A percentile compares a stretch with the other conserved stretches of the same genome.
Conservation (phyloP, 2,113 vertebrate species). For the Mustela nigripes region DNA sequence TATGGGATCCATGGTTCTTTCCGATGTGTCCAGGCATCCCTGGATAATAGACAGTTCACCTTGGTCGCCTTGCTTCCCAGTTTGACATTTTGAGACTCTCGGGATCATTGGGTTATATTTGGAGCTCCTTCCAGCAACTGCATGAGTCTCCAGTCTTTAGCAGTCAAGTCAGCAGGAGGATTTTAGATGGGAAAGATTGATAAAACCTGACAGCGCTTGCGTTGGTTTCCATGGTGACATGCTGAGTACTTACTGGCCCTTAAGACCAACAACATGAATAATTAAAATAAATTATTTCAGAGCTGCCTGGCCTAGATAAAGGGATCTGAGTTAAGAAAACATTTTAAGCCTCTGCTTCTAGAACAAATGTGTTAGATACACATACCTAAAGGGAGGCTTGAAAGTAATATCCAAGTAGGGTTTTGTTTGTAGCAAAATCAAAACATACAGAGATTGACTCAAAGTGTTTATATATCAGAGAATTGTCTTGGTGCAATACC, state of each 20-base stretch:
- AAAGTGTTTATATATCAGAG: not conserved
- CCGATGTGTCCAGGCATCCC: fast-evolving
- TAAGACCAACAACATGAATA: constrained; percentile 48
- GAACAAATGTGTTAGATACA: not conserved
- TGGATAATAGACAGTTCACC: not conserved
- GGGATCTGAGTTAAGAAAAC: not conserved
- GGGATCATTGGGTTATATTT: not conserved
- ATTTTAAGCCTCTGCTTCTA: not conserved
- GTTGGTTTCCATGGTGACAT: constrained; percentile 73
- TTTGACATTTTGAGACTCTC: not conserved
- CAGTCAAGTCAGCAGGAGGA: not conserved
- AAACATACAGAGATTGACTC: not conserved
- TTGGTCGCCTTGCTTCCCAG: not conserved
- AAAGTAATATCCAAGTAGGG: not conserved
- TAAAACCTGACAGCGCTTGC: not conserved
- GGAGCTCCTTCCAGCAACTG: not conserved
- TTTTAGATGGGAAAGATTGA: constrained; percentile 32
- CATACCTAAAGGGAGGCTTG: not conserved
- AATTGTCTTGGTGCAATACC: not conserved
- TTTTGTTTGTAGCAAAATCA: constrained; percentile 1
- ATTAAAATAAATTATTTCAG: constrained; percentile 67
- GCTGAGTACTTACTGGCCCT: constrained; percentile 21
- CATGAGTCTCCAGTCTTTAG: not conserved
- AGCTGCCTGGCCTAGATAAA: not conserved
- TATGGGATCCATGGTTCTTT: not conserved